Evolutionary conservation across 1,140 invertebrate species (phyloP).

Genomic region (Drosophila carrolli): DNA sequence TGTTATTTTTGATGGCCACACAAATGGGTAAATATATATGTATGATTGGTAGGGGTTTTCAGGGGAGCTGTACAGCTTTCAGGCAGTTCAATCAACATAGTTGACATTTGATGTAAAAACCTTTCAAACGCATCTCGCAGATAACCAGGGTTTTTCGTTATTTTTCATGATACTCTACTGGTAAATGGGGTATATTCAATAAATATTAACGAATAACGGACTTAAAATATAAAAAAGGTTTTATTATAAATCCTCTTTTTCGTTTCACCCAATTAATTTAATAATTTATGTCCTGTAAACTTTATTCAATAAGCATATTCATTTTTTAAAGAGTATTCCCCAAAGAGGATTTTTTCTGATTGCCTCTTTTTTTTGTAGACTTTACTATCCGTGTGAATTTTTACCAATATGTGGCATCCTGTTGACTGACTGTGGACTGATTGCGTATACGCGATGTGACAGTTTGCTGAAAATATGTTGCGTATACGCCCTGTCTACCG

Average conservation of each 20-base stretch:
- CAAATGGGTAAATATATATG: conserved; percentile 30
- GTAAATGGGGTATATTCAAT: neutral
- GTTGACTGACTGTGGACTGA: conserved; percentile 64
- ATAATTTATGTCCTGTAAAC: too few species aligned
- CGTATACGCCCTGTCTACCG: conserved; percentile 58
- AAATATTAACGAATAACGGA: neutral
- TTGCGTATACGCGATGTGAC: conserved; percentile 80
- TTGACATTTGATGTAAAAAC: conserved; percentile 64
- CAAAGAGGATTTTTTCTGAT: neutral
- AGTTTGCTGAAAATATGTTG: conserved; percentile 68
- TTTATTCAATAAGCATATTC: neutral
- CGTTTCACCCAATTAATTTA: too few species aligned
- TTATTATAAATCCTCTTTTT: neutral
- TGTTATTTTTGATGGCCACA: conserved; percentile 39
- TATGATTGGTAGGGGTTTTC: neutral
- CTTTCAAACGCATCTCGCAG: conserved; percentile 48
- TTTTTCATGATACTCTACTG: conserved; percentile 27
- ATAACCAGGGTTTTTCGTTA: conserved; percentile 38
- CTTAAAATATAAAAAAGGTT: too few species aligned
- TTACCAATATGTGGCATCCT: conserved; percentile 56
- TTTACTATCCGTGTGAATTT: conserved; percentile 41
- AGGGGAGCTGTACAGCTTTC: conserved; percentile 3
- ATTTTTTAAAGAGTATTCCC: conserved; percentile 1
- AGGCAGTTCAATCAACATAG: conserved; percentile 65
- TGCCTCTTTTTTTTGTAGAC: conserved; percentile 18